Evolutionary conservation across 2,888 invertebrate species (phyloP).

Genomic region (Stictocephala bisonia): DNA sequence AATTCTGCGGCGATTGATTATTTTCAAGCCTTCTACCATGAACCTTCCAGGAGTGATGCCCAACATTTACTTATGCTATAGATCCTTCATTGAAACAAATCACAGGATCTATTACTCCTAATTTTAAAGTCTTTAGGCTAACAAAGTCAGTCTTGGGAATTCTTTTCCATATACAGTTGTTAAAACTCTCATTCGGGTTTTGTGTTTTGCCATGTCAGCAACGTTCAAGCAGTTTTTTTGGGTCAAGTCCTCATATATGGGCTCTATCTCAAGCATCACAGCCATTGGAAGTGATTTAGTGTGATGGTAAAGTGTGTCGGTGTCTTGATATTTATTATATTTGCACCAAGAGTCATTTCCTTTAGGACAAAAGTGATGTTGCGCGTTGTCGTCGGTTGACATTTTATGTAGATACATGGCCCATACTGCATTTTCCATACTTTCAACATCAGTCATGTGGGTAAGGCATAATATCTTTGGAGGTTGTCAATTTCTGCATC

Average conservation of each 20-base stretch:
- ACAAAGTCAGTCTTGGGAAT: constrained; percentile 22
- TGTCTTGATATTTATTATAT: constrained; percentile 48
- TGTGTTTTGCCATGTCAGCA: constrained; percentile 45
- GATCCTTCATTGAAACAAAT: constrained; percentile 7
- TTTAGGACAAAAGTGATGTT: constrained; percentile 55
- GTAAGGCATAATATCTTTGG: no score
- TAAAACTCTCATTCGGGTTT: constrained; percentile 40
- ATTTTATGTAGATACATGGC: constrained; percentile 56
- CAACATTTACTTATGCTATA: constrained; percentile 3
- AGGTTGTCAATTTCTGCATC: constrained; percentile 56
- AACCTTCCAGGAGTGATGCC: constrained; percentile 22
- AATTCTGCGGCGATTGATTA: constrained; percentile 26
- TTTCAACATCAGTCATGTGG: no score
- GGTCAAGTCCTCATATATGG: no score
- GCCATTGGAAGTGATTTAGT: constrained; percentile 15
- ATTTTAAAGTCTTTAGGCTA: constrained; percentile 11
- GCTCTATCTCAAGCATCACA: constrained; percentile 31
- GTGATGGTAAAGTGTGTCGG: constrained; percentile 19
- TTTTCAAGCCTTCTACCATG: constrained; percentile 16
- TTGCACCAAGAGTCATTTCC: constrained; percentile 26
- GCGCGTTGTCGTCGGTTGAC: constrained; percentile 56
- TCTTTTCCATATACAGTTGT: constrained; percentile 21
- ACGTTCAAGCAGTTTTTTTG: constrained; percentile 43
- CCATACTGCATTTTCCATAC: constrained; percentile 58
- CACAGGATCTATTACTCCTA: constrained; percentile 14